phyloP scores from a whole-genome alignment of 2,888 invertebrate species.

The Yponomeuta malinellus region DNA sequence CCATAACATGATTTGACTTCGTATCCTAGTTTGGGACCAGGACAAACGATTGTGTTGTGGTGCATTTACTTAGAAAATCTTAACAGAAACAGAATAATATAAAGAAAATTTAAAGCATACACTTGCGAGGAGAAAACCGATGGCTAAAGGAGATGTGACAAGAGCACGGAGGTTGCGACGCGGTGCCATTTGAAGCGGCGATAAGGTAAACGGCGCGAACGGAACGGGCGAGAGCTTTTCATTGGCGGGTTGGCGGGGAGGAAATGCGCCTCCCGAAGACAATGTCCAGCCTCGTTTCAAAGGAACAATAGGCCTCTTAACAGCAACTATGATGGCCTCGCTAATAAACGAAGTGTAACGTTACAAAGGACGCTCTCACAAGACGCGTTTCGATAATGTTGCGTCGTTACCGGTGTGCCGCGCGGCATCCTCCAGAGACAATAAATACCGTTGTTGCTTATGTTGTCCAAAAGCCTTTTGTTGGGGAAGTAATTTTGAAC shows the following conservation, averaged over 20 bases:
- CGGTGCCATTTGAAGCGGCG: slow-evolving; percentile 13
- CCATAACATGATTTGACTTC: too few relatives aligned
- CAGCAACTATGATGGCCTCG: slow-evolving; percentile 25
- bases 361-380: slow-evolving; percentile 14
- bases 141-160: slow-evolving; percentile 22
- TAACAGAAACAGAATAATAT: background rate
- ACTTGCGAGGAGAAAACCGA: background rate
- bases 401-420: slow-evolving; percentile 6
- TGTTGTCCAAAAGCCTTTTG: slow-evolving; percentile 1
- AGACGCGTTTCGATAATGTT: slow-evolving; percentile 15
- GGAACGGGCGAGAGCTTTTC: slow-evolving; percentile 4
- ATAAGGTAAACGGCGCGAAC: slow-evolving; percentile 15
- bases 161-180: background rate
- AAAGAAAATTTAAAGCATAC: background rate
- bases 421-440: slow-evolving; percentile 8
- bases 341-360: slow-evolving; percentile 18
- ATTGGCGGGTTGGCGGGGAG: slow-evolving; percentile 11
- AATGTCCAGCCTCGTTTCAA: slow-evolving; percentile 21
- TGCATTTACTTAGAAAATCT: too few relatives aligned
- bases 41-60: too few relatives aligned
- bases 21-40: too few relatives aligned
- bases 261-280: slow-evolving; percentile 20
- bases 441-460: slow-evolving; percentile 1
- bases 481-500: slow-evolving; percentile 7
- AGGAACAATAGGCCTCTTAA: slow-evolving; percentile 26